These are phyloP conservation scores for Cephalotes varians DNA, from an alignment of 2,888 invertebrate genomes.

Conservation along the genomic window DNA sequence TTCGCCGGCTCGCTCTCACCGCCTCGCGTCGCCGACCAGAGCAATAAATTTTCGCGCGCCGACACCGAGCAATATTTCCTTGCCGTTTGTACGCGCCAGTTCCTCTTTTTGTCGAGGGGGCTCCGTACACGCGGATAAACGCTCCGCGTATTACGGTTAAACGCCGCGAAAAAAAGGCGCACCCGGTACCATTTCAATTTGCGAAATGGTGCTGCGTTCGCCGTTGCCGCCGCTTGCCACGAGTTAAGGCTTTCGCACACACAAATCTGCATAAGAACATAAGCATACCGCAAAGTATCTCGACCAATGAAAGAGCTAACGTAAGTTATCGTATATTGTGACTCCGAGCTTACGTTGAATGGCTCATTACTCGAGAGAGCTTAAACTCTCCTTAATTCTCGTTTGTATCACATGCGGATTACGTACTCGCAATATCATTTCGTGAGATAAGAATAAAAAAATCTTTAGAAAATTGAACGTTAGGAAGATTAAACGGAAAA, in stretches of 20 bases:
- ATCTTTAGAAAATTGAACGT: neutral
- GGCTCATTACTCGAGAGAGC: neutral
- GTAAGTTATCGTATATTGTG: slow-evolving; percentile 4
- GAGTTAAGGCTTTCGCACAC: slow-evolving; percentile 14
- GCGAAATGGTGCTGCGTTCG: slow-evolving; percentile 70
- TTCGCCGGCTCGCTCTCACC: slow-evolving; percentile 36
- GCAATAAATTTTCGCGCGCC: slow-evolving; percentile 80
- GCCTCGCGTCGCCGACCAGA: slow-evolving; percentile 61
- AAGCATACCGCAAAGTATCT: neutral
- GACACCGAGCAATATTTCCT: slow-evolving; percentile 80
- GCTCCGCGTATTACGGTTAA: slow-evolving; percentile 77
- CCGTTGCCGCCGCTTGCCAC: slow-evolving; percentile 22
- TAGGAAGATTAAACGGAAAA: neutral
- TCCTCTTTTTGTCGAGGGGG: slow-evolving; percentile 73
- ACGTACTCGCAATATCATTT: neutral
- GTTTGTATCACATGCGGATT: neutral
- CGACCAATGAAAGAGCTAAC: slow-evolving; percentile 18
- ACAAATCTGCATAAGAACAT: slow-evolving; percentile 43
- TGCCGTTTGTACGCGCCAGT: slow-evolving; percentile 79
- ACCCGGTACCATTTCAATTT: slow-evolving; percentile 75
- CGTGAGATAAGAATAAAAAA: neutral
- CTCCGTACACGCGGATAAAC: slow-evolving; percentile 75
- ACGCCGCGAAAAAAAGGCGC: slow-evolving; percentile 65
- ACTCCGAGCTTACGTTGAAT: neutral
- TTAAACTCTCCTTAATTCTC: neutral